These are phyloP conservation scores for Bagarius yarrelli DNA, from an alignment of 2,113 vertebrate species.

Conservation along the genomic window DNA sequence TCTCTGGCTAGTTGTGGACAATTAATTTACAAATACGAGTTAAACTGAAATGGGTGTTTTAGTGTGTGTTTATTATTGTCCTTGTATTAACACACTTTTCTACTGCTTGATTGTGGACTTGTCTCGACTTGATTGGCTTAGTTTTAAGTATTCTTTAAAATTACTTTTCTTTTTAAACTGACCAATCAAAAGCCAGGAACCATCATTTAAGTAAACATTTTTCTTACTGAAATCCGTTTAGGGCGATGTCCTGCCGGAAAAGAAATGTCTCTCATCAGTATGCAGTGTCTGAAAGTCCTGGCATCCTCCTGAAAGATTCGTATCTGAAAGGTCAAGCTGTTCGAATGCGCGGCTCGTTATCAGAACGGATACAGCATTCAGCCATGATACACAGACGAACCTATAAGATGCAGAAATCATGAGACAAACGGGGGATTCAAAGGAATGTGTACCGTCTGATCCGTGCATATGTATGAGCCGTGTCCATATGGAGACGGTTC, in stretches of 20 bases:
- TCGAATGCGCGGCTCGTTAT: conserved; percentile 45
- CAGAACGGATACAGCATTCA: conserved; percentile 43
- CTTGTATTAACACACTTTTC: too few species aligned
- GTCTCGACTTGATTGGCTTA: too few species aligned
- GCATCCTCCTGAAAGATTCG: conserved; percentile 26
- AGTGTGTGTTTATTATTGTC: too few species aligned
- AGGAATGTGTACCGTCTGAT: background rate
- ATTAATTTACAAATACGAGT: too few species aligned
- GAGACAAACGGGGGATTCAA: background rate
- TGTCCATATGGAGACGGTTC: background rate
- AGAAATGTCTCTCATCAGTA: background rate
- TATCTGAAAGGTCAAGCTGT: conserved; percentile 54
- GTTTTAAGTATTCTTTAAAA: too few species aligned
- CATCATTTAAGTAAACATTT: background rate
- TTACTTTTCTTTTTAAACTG: too few species aligned
- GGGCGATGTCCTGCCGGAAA: conserved; percentile 17
- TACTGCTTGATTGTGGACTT: too few species aligned
- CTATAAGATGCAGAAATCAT: background rate
- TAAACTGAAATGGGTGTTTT: too few species aligned
- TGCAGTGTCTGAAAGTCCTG: background rate
- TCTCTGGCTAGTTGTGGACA: too few species aligned
- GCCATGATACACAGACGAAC: background rate
- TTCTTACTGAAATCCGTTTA: conserved; percentile 12
- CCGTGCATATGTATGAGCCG: background rate
- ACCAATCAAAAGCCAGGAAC: too few species aligned